A percentile compares a stretch with the other conserved stretches of the same genome.
Evolutionary conservation across 1,140 invertebrate genomes (phyloP).

Genomic region (Drosophila sucinea): DNA sequence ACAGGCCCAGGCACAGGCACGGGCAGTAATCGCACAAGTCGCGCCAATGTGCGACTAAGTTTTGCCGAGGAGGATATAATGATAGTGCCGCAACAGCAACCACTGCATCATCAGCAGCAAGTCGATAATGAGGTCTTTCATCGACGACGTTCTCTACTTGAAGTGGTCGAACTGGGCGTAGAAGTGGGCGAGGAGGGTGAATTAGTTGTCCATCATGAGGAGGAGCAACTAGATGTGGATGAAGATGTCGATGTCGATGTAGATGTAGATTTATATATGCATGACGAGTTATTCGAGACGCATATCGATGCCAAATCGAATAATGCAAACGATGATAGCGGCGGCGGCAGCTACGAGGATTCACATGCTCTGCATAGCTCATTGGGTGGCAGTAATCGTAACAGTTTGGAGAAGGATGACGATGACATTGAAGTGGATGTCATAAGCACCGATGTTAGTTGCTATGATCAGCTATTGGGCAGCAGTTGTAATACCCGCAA

Average conservation of each 20-base stretch:
- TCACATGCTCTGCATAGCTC: slow-evolving; percentile 78
- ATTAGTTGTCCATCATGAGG: slow-evolving; percentile 43
- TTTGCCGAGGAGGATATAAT: slow-evolving; percentile 81
- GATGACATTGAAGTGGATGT: slow-evolving; percentile 82
- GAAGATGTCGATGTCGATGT: slow-evolving; percentile 75
- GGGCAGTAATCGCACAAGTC: slow-evolving; percentile 48
- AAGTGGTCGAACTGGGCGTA: slow-evolving; percentile 68
- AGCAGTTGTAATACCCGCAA: slow-evolving; percentile 79
- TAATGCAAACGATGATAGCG: slow-evolving; percentile 81
- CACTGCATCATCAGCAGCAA: slow-evolving; percentile 11
- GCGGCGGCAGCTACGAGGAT: slow-evolving; percentile 81
- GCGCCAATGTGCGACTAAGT: slow-evolving; percentile 66
- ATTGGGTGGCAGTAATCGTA: slow-evolving; percentile 73
- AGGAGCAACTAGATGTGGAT: slow-evolving; percentile 53
- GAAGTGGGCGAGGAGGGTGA: slow-evolving; percentile 79
- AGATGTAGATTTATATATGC: slow-evolving; percentile 79
- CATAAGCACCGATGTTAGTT: slow-evolving; percentile 81
- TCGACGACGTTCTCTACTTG: slow-evolving; percentile 68
- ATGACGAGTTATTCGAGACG: slow-evolving; percentile 85
- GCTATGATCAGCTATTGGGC: slow-evolving; percentile 78
- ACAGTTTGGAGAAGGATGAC: slow-evolving; percentile 80
- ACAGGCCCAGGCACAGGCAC: slow-evolving; percentile 6
- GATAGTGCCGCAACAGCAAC: slow-evolving; percentile 52
- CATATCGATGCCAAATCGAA: slow-evolving; percentile 77
- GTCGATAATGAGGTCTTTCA: slow-evolving; percentile 67